Base-by-base conservation (phyloP, 2,113 vertebrate species). In the Pycnonotus jocosus region DNA sequence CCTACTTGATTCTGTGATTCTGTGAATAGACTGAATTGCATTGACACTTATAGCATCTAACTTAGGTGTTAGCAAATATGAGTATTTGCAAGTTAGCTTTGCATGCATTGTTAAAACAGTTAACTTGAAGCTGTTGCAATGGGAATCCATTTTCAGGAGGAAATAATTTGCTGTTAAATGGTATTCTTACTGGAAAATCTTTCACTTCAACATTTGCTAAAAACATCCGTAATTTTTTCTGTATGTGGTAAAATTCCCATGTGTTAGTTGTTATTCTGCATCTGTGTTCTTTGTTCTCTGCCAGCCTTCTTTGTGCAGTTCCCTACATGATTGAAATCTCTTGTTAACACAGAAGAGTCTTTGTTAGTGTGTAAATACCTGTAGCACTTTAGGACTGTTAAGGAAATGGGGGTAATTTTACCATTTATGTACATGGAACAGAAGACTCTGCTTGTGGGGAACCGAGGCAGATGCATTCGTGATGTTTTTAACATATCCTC, bases 201-300 rank as follows among this genome's bases (percentile, higher is more conserved):
- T 83, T 90, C 69, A 71, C 56, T 93, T 47, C 17, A 37, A 40
- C 15, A 57, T 68, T 90, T 90, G 33, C 53, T 71, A 28, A 95
- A 92, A 86, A 71, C 44, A 20, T 60, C 51, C 10, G 30, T 72
- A 76, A 54, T 72, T 88, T 87, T 88, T 86, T 65, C 69, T 82
- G 44, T 60, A 48, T 86, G 57, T 86, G 77, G 80, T 87, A 90
- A 90, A 88, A 86, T 93, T 84, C 84, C 42, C 37, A 37, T 80
- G 66, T 80, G 42, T 80, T 81, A 89, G 65, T 83, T 86, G 56
- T 62, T 94, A 68, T 28, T 92, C 69, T 86, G 38, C 81, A 50
- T 93, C 66, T 74, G 57, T 35, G 58, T 73, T 92, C 83, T 96
- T 95, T 95, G 60, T 92, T 95, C 78, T 85, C 51, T 62, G 73